These are phyloP conservation scores for Pogonomyrmex californicus DNA, from an alignment of 1,140 invertebrate species.

Conservation along the genomic window DNA sequence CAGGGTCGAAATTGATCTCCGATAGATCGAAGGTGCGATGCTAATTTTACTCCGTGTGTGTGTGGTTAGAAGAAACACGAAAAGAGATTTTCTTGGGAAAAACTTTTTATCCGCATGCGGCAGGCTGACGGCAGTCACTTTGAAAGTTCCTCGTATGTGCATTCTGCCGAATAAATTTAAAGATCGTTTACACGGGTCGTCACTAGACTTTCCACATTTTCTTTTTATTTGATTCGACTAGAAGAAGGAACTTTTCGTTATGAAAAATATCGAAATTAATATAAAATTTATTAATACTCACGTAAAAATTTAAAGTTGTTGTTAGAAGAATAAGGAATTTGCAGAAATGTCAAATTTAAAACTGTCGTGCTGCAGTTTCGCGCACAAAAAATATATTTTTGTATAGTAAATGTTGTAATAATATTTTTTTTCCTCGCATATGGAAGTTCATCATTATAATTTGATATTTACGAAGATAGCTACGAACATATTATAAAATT, in stretches of 20 bases:
- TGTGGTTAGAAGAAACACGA: conserved; percentile 32
- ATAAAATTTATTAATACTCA: not conserved
- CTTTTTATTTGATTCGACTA: not conserved
- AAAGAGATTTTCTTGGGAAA: conserved; percentile 42
- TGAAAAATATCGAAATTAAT: not conserved
- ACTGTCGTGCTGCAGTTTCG: not conserved
- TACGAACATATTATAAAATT: not conserved
- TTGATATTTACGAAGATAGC: not conserved
- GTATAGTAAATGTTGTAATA: no score
- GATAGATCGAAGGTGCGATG: conserved; percentile 59
- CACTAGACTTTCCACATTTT: conserved; percentile 8
- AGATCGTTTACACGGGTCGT: not conserved
- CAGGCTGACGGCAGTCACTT: not conserved
- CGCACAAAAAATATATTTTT: no score
- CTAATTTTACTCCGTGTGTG: conserved; percentile 49
- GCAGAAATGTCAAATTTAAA: not conserved
- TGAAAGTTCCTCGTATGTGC: not conserved
- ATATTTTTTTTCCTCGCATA: no score
- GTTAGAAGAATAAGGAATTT: not conserved
- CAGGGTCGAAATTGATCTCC: conserved; percentile 59
- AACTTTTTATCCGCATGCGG: conserved; percentile 40
- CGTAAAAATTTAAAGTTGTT: not conserved
- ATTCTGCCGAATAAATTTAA: conserved; percentile 57
- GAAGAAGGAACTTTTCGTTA: not conserved
- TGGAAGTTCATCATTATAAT: not conserved